Percentiles rank a stretch among this genome's conserved stretches.
Evolutionary conservation across 2,113 vertebrate genomes (phyloP).

Genomic region (Sturnus vulgaris): DNA sequence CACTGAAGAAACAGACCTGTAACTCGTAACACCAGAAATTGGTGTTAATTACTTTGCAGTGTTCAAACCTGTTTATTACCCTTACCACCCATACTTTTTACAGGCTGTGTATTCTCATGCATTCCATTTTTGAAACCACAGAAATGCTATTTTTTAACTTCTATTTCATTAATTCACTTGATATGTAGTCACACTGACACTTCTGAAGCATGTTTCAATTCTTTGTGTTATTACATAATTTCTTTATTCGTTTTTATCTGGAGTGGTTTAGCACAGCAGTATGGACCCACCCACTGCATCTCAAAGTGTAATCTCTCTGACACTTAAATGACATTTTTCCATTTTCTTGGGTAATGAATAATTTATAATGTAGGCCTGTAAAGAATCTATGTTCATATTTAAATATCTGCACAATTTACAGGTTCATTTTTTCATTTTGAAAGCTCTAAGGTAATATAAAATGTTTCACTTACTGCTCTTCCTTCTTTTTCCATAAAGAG

Average conservation of each 20-base stretch:
- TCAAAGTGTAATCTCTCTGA: slow-evolving; percentile 39
- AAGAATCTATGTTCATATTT: not conserved
- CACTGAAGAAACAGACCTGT: not conserved
- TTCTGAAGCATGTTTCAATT: not conserved
- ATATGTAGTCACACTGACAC: not conserved
- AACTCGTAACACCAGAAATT: not conserved
- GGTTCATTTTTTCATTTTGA: not conserved
- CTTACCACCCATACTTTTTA: not conserved
- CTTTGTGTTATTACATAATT: not conserved
- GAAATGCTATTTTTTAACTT: not conserved
- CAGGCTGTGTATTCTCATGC: not conserved
- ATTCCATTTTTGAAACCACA: not conserved
- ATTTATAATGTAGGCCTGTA: not conserved
- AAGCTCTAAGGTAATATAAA: not conserved
- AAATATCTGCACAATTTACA: not conserved
- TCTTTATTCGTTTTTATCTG: not conserved
- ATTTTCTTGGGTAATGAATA: slow-evolving; percentile 31
- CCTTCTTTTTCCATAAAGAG: not conserved
- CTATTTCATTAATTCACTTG: not conserved
- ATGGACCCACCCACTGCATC: slow-evolving; percentile 11
- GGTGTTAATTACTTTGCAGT: not conserved
- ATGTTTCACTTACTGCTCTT: not conserved
- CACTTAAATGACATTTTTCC: slow-evolving; percentile 36
- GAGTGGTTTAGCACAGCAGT: not conserved
- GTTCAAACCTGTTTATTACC: not conserved